Evolutionary conservation across 2,888 invertebrate genomes (phyloP), one percentile per base, ranked within the genome.

Genomic region (Gari tellinella): DNA sequence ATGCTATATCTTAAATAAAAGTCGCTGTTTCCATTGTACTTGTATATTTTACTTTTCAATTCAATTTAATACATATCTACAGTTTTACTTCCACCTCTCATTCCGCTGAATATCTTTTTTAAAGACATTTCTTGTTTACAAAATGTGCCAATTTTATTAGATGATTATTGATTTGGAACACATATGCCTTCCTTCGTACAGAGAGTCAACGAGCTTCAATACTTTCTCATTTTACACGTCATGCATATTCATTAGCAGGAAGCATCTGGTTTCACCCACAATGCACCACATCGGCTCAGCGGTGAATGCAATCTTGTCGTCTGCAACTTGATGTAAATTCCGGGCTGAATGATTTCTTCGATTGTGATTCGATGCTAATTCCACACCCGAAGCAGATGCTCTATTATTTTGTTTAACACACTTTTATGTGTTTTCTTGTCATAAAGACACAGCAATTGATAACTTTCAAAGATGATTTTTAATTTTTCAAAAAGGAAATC

Each of bases 401-500:
- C 21, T 23, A 25, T 57, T 45, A 26, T 57, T n/a, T 25, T 25
- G 45, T 51, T 31, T 51, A 25, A 26, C 25, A 51, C 51, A 26
- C 8, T 31, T 51, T 51, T 51, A 51, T 51, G 51, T 26, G 19
- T 31, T n/a, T 25, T 26, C 25, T 7, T 51, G 26, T 15, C 25
- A 25, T 26, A 51, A 51, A 51, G 51, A 51, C 12, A 23, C 51
- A 51, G 23, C 14, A 31, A 31, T 10, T 31, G 31, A 31, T 31
- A 31, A 31, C 31, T 10, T 31, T 61, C 49, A 46, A 56, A 56
- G 56, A 49, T 38, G 19, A 45, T 23, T 37, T 61, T 68, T 61
- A 68, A 68, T 68, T 55, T 61, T 55, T 68, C 67, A 68, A 41
- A 48, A 41, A n/a, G 48, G 19, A 46, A 61, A 25, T 60, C 45